Evolutionary conservation across 2,888 invertebrate genomes (phyloP), one percentile per base, ranked within the genome.

Genomic region (Margaritifera margaritifera): DNA sequence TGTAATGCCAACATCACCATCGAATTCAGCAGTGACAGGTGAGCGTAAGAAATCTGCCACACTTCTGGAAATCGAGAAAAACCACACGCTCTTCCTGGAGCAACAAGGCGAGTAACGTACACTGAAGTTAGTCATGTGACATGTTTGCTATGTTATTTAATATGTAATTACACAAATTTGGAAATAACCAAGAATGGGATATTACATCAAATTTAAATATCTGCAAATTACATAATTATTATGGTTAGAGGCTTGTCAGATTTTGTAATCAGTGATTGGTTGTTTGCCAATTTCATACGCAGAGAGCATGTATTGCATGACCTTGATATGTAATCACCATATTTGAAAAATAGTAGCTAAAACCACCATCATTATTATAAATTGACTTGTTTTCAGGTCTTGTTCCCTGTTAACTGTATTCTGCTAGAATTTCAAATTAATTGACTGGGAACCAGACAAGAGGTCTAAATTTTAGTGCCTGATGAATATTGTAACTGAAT

Each of bases 21-120:
- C 62, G 22, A 60, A 65, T n/a, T 71, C 77, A 18, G 62, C 70
- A 19, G 68, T 72, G 22, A 71, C 78, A 27, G 78, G 80, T 71
- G 83, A 83, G 79, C 75, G 83, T 69, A 84, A 86, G 73, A 82
- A 82, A 75, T 86, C 86, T 15, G 75, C 82, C 57, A 96, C 96
- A 80, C 92, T 97, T 71, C 94, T 94, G 91, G 96, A 96, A 91
- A 95, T 97, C 72, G 96, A 97, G 89, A 93, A 95, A 83, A 96
- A 96, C 89, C 91, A 96, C 68, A 93, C 95, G 86, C 92, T 94
- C 80, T 94, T 96, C 92, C 91, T 97, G 86, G 95, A 95, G 76
- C 95, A 96, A 90, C 96, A 96, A 94, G 96, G 96, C 95, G 90
- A 81, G 80, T 78, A 77, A 62, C 59, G 78, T 80, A 79, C 80